A percentile compares a stretch with the other conserved stretches of the same genome.
phyloP scores from a whole-genome alignment of 2,113 vertebrate species.

The Cryptotis parvus region DNA sequence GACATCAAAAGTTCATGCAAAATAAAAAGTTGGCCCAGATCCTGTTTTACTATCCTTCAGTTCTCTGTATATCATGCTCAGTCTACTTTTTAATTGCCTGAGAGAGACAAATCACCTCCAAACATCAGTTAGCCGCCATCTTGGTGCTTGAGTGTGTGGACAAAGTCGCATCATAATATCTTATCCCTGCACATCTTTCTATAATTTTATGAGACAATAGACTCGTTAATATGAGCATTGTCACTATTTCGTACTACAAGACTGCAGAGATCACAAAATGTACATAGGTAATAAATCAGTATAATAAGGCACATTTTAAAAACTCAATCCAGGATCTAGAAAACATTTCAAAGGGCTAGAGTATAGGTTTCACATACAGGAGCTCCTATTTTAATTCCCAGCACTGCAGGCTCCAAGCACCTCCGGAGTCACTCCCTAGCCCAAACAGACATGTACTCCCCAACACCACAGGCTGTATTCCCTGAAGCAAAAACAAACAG shows the following conservation, averaged over 20 bases:
- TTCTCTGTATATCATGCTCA: constrained; percentile 54
- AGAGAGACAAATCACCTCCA: constrained; percentile 39
- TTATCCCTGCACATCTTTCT: constrained; percentile 38
- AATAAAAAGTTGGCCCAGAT: constrained; percentile 65
- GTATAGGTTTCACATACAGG: too few relatives aligned
- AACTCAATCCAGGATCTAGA: too few relatives aligned
- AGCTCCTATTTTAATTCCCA: too few relatives aligned
- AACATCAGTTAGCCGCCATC: constrained; percentile 58
- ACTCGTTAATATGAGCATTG: constrained; percentile 59
- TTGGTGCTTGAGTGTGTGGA: constrained; percentile 52
- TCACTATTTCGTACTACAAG: constrained; percentile 41
- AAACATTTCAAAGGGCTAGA: too few relatives aligned
- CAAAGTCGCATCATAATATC: constrained; percentile 35
- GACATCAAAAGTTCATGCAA: constrained; percentile 59
- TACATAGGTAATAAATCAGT: constrained; percentile 60
- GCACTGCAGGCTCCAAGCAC: too few relatives aligned
- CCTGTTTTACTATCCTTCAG: constrained; percentile 45
- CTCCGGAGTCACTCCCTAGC: too few relatives aligned
- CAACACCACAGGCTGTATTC: too few relatives aligned
- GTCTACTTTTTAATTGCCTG: constrained; percentile 28
- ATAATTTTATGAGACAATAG: constrained; percentile 56
- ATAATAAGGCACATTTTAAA: constrained; percentile 38
- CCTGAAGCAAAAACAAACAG: too few relatives aligned
- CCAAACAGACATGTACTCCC: too few relatives aligned
- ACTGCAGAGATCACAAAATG: constrained; percentile 6